Conservation (phyloP, 2,113 vertebrate species). For the Glaucidium brasilianum region DNA sequence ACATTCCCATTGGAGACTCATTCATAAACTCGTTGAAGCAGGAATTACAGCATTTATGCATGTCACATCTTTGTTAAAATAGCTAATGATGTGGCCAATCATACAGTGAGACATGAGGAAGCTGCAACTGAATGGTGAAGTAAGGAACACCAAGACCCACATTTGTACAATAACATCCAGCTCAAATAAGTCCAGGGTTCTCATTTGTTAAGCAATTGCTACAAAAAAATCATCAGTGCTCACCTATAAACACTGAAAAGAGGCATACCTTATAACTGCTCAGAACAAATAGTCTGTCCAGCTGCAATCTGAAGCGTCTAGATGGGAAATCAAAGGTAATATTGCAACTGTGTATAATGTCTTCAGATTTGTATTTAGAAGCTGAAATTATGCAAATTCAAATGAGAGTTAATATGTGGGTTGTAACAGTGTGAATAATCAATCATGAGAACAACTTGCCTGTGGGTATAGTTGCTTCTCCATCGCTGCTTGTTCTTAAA, state of each 20-base stretch:
- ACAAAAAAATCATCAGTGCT: not conserved
- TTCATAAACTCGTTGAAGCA: not conserved
- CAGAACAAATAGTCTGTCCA: not conserved
- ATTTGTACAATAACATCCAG: not conserved
- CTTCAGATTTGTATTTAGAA: not conserved
- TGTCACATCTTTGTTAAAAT: not conserved
- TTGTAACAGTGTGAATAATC: not conserved
- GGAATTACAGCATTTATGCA: not conserved
- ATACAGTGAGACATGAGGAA: rapidly evolving
- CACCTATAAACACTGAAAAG: not conserved
- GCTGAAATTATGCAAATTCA: not conserved
- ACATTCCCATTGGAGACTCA: not conserved
- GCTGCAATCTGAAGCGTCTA: not conserved
- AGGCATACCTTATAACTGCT: not conserved
- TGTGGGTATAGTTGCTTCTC: not conserved
- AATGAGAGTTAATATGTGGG: not conserved
- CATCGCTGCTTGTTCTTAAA: not conserved
- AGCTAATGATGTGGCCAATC: not conserved
- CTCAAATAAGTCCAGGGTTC: not conserved
- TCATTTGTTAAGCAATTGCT: not conserved
- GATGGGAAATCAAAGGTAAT: not conserved
- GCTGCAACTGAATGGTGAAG: not conserved
- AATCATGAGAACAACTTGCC: not conserved
- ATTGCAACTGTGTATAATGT: not conserved
- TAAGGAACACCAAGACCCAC: not conserved